Evolutionary conservation across 2,888 invertebrate genomes (phyloP), one percentile per base, ranked within the genome.

Genomic region (Gymnosoma rotundatum): DNA sequence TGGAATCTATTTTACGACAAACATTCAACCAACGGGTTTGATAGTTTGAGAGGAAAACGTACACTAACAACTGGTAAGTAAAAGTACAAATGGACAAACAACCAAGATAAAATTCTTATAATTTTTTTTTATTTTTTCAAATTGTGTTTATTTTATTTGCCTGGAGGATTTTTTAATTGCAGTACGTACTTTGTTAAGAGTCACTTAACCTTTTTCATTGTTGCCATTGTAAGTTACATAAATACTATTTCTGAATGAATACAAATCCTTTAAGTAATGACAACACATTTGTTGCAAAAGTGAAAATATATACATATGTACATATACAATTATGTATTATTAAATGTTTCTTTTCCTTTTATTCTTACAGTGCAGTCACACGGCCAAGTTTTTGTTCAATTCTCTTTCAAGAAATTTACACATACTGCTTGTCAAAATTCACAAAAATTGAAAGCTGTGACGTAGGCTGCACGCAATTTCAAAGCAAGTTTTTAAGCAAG

Each of bases 11-110:
- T 83, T 16, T 75, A 74, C 72, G 87, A 86, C 6, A 90, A 94
- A 87, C 91, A 94, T 58, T 93, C 93, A n/a, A 93, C 94, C 54
- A 94, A 94, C 88, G 96, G 96, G 1, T 96, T 96, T 85, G 93
- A 95, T 86, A 96, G 95, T n/a, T 93, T 94, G 92, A 92, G 92
- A 89, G 96, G 94, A 90, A 96, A 93, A 91, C 93, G 93, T 61
- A 78, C 86, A 36, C 69, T 83, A 52, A 64, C 67, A 56, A 48
- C 66, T 82, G 87, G 88, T 88, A 66, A 87, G 86, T 76, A 64
- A 3, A 63, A 3, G 18, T 10, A 60, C 61, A 74, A 60, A 32
- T 58, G 20, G 38, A 67, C 21, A 50, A 63, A 25, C 25, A 58
- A 66, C 21, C 20, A 70, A 21, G 45, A 16, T 6, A 10, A 38